phyloP scores from a whole-genome alignment of 2,888 invertebrate genomes.

The Cryptocheilus praepositus region DNA sequence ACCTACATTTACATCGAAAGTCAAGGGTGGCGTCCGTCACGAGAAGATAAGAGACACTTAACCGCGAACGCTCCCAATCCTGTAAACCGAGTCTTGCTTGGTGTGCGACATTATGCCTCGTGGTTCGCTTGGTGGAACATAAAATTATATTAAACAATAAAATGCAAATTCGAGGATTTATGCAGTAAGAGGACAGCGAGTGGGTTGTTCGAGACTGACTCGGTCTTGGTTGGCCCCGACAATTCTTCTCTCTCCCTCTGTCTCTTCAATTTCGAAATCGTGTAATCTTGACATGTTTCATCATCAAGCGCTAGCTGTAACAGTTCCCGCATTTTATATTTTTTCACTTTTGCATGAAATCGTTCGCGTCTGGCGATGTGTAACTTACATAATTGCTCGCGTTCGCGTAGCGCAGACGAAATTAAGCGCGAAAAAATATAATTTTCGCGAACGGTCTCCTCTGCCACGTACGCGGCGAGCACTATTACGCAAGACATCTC shows the following conservation, averaged over 20 bases:
- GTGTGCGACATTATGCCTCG: constrained; percentile 23
- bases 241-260: constrained; percentile 21
- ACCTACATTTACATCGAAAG: too few species aligned
- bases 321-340: too few species aligned
- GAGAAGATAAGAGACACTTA: constrained; percentile 33
- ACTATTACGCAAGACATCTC: constrained; percentile 32
- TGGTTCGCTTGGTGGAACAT: constrained; percentile 45
- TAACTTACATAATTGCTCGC: constrained; percentile 17
- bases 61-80: constrained; percentile 8
- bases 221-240: constrained; percentile 38
- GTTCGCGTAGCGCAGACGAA: constrained; percentile 28
- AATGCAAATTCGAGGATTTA: constrained; percentile 67
- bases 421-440: constrained; percentile 3
- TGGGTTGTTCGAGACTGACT: constrained; percentile 17
- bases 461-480: constrained; percentile 8
- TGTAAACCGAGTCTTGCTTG: constrained; percentile 12
- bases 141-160: constrained; percentile 71
- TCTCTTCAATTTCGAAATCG: neutral
- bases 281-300: neutral
- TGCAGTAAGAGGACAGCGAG: constrained; percentile 9
- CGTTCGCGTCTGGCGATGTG: too few species aligned
- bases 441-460: too few species aligned
- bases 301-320: neutral
- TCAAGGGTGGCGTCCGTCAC: constrained; percentile 19
- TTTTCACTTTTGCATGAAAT: too few species aligned